These are phyloP conservation scores for Diplolepis rosae DNA, from an alignment of 2,888 invertebrate species.

Conservation along the genomic window DNA sequence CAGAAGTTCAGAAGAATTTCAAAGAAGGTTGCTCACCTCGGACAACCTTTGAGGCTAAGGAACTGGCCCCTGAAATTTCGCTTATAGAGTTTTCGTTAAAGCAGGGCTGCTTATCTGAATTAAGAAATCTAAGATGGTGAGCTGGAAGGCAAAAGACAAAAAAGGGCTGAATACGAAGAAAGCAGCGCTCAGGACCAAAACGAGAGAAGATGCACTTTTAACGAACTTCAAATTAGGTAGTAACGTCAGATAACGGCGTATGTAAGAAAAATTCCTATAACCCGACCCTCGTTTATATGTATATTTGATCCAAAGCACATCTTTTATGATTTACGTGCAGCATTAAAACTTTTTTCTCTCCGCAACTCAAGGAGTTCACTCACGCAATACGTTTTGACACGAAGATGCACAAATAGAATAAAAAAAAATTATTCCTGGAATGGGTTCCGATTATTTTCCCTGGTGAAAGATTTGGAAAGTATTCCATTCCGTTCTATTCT, in stretches of 20 bases:
- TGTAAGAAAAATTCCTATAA: slow-evolving; percentile 5
- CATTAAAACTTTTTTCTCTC: not conserved
- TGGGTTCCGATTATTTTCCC: too few relatives aligned
- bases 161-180: slow-evolving; percentile 34
- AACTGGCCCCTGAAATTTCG: slow-evolving; percentile 51
- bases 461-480: too few relatives aligned
- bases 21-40: slow-evolving; percentile 63
- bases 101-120: slow-evolving; percentile 55
- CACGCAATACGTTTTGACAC: too few relatives aligned
- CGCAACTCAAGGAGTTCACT: too few relatives aligned
- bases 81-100: slow-evolving; percentile 50
- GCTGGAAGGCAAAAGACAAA: slow-evolving; percentile 39
- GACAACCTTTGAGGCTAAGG: slow-evolving; percentile 46
- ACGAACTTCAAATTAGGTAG: slow-evolving; percentile 45
- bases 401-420: too few relatives aligned
- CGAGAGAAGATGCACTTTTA: slow-evolving; percentile 38
- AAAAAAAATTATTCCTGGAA: too few relatives aligned
- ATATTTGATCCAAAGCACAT: slow-evolving; percentile 15
- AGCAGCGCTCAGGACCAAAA: slow-evolving; percentile 30
- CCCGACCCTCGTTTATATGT: slow-evolving; percentile 25
- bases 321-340: not conserved
- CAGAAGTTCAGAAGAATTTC: slow-evolving; percentile 41
- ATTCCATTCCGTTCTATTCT: too few relatives aligned
- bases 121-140: slow-evolving; percentile 57
- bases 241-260: slow-evolving; percentile 28